Conservation (phyloP, 2,113 vertebrate genomes). For the Cichladusa arquata region DNA sequence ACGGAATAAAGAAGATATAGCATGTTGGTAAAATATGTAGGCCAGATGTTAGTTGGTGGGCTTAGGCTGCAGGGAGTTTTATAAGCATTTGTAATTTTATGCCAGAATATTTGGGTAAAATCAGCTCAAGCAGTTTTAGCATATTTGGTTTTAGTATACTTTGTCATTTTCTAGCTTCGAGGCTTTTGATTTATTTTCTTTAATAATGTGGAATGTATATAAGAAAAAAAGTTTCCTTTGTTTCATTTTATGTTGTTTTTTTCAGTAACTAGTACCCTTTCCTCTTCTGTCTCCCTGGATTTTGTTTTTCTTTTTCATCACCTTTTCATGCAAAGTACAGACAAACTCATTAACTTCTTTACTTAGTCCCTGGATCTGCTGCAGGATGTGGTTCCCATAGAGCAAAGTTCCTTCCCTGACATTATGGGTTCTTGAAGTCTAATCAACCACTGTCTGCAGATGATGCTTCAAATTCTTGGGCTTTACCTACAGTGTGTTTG, state of each 20-base stretch:
- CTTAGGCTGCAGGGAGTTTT: not conserved
- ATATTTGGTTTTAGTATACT: not conserved
- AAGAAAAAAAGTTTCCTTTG: not conserved
- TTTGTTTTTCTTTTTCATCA: not conserved
- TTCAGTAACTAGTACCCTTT: not conserved
- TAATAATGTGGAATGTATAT: not conserved
- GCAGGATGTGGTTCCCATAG: not conserved
- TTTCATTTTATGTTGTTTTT: not conserved
- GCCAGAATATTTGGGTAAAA: not conserved
- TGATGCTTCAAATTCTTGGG: not conserved
- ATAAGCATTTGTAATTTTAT: not conserved
- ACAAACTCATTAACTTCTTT: not conserved
- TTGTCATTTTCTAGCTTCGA: not conserved
- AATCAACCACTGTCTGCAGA: not conserved
- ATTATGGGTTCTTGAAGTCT: not conserved
- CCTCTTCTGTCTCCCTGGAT: accelerated
- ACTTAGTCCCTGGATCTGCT: not conserved
- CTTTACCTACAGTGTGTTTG: not conserved
- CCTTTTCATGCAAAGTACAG: not conserved
- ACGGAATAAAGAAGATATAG: not conserved
- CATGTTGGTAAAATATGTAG: accelerated
- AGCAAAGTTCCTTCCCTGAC: not conserved
- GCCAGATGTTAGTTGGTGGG: accelerated
- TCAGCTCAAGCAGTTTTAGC: not conserved
- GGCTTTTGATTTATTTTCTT: not conserved